Conservation (phyloP, 1,140 invertebrate species). For the Hylaeus volcanicus region DNA sequence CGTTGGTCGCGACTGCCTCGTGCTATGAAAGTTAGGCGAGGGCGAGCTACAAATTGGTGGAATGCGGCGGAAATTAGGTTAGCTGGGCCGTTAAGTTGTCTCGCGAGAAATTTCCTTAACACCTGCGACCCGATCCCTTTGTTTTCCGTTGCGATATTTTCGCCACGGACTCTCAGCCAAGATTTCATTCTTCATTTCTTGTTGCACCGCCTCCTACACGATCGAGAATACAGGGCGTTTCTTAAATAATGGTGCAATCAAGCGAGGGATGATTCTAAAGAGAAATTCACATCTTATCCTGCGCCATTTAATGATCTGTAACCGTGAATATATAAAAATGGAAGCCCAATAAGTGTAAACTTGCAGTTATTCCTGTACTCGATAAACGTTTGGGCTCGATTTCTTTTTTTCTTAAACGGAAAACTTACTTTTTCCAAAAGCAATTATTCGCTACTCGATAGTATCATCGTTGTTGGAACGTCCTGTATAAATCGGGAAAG, state of each 20-base stretch:
- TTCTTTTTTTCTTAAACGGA: too few species aligned
- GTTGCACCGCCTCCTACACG: background rate
- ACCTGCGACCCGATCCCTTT: slow-evolving; percentile 1
- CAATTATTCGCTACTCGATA: too few species aligned
- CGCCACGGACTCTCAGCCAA: background rate
- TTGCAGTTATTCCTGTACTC: too few species aligned
- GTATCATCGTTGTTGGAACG: too few species aligned
- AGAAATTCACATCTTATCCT: too few species aligned
- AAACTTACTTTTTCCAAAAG: too few species aligned
- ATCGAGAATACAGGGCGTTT: slow-evolving; percentile 4
- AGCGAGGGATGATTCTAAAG: too few species aligned
- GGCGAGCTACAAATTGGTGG: slow-evolving; percentile 14
- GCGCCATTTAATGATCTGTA: too few species aligned
- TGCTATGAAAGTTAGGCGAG: slow-evolving; percentile 19
- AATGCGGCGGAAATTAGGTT: slow-evolving; percentile 3
- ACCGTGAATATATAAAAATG: too few species aligned
- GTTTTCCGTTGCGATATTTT: slow-evolving; percentile 21
- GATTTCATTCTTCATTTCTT: slow-evolving; percentile 38
- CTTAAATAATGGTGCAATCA: too few species aligned
- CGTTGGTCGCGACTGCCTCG: background rate
- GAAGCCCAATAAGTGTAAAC: too few species aligned
- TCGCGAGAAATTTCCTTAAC: slow-evolving; percentile 34
- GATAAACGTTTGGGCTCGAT: too few species aligned
- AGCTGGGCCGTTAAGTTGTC: slow-evolving; percentile 21
- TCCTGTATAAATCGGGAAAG: slow-evolving; percentile 25